phyloP scores from a whole-genome alignment of 2,113 vertebrate species.

The Brienomyrus longianalis region DNA sequence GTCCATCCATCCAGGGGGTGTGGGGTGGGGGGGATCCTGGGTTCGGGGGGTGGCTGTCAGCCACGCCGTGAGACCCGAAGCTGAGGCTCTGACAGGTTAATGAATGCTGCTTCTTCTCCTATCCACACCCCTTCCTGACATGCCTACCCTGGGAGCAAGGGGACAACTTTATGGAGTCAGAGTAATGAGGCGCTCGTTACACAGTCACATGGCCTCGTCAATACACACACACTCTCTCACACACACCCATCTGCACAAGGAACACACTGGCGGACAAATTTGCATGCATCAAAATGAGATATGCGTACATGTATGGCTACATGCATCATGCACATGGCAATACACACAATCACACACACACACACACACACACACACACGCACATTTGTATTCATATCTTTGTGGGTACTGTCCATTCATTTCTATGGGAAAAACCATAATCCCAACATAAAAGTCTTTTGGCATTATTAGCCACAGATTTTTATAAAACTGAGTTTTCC shows the following conservation, averaged over 20 bases:
- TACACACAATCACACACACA: not conserved
- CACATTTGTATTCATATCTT: not conserved
- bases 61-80: not conserved
- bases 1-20: not conserved
- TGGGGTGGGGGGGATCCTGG: not conserved
- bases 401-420: not conserved
- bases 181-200: not conserved
- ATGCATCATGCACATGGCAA: not conserved
- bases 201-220: not conserved
- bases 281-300: not conserved
- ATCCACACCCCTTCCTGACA: constrained; percentile 8
- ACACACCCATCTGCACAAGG: not conserved
- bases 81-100: constrained; percentile 26
- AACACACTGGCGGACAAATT: not conserved
- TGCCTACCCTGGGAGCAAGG: not conserved
- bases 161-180: not conserved
- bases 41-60: constrained; percentile 12
- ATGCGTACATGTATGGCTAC: not conserved
- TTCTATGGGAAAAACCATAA: not conserved
- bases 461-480: not conserved
- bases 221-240: not conserved
- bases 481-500: not conserved
- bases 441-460: not conserved
- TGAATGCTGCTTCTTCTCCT: constrained; percentile 15
- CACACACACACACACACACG: not conserved